Conservation (phyloP, 2,888 invertebrate species). For the Mechanitis messenoides region DNA sequence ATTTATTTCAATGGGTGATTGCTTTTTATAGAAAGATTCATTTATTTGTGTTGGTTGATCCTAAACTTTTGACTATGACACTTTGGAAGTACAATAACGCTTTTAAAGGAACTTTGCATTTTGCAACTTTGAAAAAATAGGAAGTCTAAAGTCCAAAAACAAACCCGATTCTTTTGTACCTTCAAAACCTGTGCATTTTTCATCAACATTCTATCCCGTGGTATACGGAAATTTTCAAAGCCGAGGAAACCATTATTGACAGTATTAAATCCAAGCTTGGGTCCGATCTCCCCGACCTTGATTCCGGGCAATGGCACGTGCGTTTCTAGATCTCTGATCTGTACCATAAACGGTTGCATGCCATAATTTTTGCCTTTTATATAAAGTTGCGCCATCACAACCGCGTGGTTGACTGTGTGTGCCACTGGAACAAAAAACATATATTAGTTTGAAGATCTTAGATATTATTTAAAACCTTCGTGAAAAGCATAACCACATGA, state of each 20-base stretch:
- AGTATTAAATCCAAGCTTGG: slow-evolving; percentile 91
- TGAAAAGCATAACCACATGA: too few relatives aligned
- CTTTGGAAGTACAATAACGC: too few relatives aligned
- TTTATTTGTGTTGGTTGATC: too few relatives aligned
- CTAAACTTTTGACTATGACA: too few relatives aligned
- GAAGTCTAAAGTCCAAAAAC: not conserved
- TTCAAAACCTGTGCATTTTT: slow-evolving; percentile 88
- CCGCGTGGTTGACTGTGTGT: slow-evolving; percentile 92
- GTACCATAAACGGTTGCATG: slow-evolving; percentile 94
- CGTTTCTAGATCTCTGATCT: slow-evolving; percentile 89
- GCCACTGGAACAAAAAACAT: slow-evolving; percentile 81
- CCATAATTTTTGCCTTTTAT: slow-evolving; percentile 88
- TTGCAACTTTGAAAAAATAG: too few relatives aligned
- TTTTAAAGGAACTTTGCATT: too few relatives aligned
- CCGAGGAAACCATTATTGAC: slow-evolving; percentile 96
- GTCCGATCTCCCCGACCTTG: slow-evolving; percentile 95
- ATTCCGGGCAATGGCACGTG: slow-evolving; percentile 91
- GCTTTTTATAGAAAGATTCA: too few relatives aligned
- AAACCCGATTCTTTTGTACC: slow-evolving; percentile 40
- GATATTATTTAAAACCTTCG: too few relatives aligned
- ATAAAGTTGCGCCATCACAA: slow-evolving; percentile 94
- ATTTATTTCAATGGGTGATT: not conserved
- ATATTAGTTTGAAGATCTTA: too few relatives aligned
- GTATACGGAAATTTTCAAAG: slow-evolving; percentile 90
- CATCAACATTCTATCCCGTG: slow-evolving; percentile 93